Percentiles rank a stretch among this genome's conserved stretches.
These are phyloP conservation scores for Haplotaxodon microlepis DNA, from an alignment of 2,113 vertebrate genomes.

Conservation along the genomic window DNA sequence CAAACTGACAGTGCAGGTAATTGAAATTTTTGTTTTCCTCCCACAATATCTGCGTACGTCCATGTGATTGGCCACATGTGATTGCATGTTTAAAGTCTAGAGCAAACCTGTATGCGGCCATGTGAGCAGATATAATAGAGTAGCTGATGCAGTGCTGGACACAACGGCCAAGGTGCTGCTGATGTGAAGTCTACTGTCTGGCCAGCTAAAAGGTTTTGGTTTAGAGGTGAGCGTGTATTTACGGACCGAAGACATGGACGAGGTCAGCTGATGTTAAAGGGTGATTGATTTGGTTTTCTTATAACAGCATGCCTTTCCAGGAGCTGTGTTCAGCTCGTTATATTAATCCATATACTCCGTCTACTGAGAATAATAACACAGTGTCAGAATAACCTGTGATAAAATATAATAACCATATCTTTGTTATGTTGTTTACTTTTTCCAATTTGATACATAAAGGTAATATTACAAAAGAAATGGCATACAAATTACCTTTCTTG, in stretches of 20 bases:
- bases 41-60: background rate
- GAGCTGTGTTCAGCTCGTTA: background rate
- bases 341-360: background rate
- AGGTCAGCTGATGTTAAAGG: background rate
- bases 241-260: background rate
- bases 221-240: background rate
- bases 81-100: background rate
- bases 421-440: background rate
- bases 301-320: background rate
- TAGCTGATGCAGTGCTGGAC: background rate
- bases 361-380: background rate
- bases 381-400: background rate
- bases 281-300: background rate
- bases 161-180: background rate
- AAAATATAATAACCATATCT: background rate
- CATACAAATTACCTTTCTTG: background rate
- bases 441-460: accelerated
- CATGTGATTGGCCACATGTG: background rate
- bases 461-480: background rate
- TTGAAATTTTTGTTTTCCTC: background rate
- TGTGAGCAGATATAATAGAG: background rate
- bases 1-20: conserved; percentile 3
- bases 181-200: background rate
- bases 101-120: background rate
- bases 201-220: background rate